Evolutionary conservation across 1,140 invertebrate species (phyloP).

Genomic region (Lanistes nyassanus): DNA sequence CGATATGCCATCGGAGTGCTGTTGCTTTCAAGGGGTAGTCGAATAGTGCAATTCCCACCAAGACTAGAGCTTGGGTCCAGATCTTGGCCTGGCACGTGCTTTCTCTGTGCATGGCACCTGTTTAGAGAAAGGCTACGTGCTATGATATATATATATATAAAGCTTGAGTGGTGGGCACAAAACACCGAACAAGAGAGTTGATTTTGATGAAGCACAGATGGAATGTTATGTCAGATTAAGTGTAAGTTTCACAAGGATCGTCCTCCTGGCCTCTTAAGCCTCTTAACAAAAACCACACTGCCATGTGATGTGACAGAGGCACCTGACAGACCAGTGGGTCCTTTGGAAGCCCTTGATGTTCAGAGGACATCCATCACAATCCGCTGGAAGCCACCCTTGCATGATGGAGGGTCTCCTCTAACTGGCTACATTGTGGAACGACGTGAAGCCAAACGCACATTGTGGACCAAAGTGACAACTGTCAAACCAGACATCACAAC

Average conservation of each 20-base stretch:
- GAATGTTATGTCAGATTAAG: too few species aligned
- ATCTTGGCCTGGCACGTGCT: too few species aligned
- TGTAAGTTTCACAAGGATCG: too few species aligned
- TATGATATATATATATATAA: too few species aligned
- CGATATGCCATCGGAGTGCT: background rate
- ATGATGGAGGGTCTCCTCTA: constrained; percentile 88
- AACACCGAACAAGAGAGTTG: too few species aligned
- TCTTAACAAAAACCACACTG: too few species aligned
- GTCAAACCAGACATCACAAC: constrained; percentile 70
- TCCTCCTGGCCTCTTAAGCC: background rate
- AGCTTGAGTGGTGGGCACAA: too few species aligned
- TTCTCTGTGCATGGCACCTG: too few species aligned
- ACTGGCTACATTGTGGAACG: constrained; percentile 96
- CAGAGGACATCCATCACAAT: constrained; percentile 93
- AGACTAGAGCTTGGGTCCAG: too few species aligned
- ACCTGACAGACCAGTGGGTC: constrained; percentile 89
- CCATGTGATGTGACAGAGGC: constrained; percentile 67
- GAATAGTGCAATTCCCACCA: too few species aligned
- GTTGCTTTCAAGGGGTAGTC: background rate
- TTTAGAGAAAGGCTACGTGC: too few species aligned
- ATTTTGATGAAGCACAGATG: too few species aligned
- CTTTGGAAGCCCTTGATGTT: constrained; percentile 89
- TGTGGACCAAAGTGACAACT: constrained; percentile 85
- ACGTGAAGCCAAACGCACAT: constrained; percentile 84
- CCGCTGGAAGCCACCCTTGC: constrained; percentile 86